Base-by-base conservation (phyloP, 2,797 vertebrate species). In the Phoebastria nigripes region DNA sequence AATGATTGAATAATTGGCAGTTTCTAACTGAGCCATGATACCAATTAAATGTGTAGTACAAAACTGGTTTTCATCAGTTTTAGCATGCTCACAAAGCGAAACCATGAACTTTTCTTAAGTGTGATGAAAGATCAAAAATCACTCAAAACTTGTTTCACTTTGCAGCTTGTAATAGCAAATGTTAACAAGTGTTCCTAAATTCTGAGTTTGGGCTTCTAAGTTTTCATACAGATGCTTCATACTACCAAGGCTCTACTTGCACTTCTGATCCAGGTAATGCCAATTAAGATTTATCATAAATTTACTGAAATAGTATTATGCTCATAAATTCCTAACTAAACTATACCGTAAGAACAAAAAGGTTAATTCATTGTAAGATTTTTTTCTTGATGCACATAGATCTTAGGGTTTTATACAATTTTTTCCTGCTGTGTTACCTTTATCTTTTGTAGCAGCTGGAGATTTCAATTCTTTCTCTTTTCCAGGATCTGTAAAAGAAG, bases 391-490 rank as follows among this genome's bases (percentile, higher is more conserved):
- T 42, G 20, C 2, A 26, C 18, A 29, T 7, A 65, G 8, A 12
- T 67, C 8, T 49, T 61, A 66, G 11, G 3, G 15, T n/a, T 77
- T 39, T 63, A 49, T 15, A 67, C 2, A 63, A 21, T 56, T 63
- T 47, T 8, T 0, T 74, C 42, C 22, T 92, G 19, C 20, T 2
- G 0, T 33, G 2, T 95, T 96, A 97, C 96, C 95, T 96, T 91
- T 97, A 29, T 89, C 46, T 87, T 94, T 96, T 17, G 21, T 29
- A 54, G 71, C 37, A 82, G 59, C 59, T 77, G 77, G 33, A 82
- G 83, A 52, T 81, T 95, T 95, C 17, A 63, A 20, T 71, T 97
- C 84, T 82, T 95, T 96, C 35, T 87, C 90, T 83, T 90, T 95
- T 71, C 94, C 95, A 85, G 91, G 84, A 66, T 97, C 90, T 92